A percentile compares a stretch with the other conserved stretches of the same genome.
Evolutionary conservation across 2,888 invertebrate genomes (phyloP).

Genomic region (Drosophila anceps): DNA sequence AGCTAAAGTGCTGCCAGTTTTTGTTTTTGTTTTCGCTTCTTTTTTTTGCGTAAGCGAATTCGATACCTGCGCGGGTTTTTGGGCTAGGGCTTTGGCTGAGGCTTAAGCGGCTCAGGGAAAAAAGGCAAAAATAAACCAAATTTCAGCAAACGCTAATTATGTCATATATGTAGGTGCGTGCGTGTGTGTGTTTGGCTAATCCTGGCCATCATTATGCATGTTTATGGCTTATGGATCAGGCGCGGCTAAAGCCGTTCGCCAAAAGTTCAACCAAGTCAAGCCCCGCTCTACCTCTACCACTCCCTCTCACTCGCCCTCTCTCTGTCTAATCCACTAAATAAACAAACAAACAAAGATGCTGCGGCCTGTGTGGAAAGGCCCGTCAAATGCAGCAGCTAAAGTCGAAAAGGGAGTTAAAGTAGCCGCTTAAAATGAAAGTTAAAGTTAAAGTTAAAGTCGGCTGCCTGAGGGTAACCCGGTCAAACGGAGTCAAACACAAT

Average conservation of each 20-base stretch:
- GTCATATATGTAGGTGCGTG: constrained; percentile 4
- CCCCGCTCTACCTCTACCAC: not conserved
- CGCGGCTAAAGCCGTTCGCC: constrained; percentile 36
- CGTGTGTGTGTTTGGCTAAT: constrained; percentile 32
- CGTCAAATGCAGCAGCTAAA: constrained; percentile 1
- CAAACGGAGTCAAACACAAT: constrained; percentile 36
- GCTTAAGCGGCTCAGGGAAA: constrained; percentile 32
- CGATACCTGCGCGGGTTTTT: constrained; percentile 31
- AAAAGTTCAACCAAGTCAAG: constrained; percentile 16
- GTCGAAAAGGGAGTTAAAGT: constrained; percentile 30
- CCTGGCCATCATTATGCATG: constrained; percentile 56
- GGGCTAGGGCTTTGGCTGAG: constrained; percentile 24
- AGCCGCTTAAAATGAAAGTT: constrained; percentile 25
- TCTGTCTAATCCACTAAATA: constrained; percentile 46
- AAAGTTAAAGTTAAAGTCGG: constrained; percentile 26
- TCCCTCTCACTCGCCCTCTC: constrained; percentile 1
- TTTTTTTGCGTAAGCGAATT: constrained; percentile 33
- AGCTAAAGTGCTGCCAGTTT: constrained; percentile 14
- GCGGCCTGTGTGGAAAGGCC: constrained; percentile 39
- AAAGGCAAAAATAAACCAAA: constrained; percentile 40
- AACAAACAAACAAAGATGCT: constrained; percentile 55
- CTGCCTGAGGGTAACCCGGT: constrained; percentile 48
- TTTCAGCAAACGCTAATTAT: constrained; percentile 46
- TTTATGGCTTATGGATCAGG: constrained; percentile 62
- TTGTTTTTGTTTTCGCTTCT: not conserved